Conservation (phyloP, 2,797 vertebrate species). For the Tympanoctomys barrerae region DNA sequence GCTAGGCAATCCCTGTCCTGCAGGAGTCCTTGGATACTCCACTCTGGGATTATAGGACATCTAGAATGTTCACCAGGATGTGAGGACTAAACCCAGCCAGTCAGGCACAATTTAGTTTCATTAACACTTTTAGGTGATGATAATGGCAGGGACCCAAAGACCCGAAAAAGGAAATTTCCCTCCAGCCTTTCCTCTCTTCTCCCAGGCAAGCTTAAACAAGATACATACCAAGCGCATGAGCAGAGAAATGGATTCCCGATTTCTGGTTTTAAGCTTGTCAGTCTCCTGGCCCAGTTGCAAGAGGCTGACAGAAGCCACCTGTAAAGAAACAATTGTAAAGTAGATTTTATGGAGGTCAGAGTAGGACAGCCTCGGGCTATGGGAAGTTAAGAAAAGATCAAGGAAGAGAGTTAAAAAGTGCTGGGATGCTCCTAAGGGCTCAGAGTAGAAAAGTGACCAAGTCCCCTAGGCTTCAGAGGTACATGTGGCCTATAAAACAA, state of each 20-base stretch:
- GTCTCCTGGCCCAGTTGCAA: slow-evolving; percentile 95
- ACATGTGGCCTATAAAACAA: neutral
- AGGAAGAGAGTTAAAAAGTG: slow-evolving; percentile 56
- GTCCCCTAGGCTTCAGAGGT: neutral
- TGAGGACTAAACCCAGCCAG: slow-evolving; percentile 23
- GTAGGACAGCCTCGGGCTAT: slow-evolving; percentile 68
- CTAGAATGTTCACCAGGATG: slow-evolving; percentile 41
- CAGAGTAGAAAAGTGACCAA: neutral
- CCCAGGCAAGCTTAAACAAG: neutral
- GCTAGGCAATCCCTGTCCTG: neutral
- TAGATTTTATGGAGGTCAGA: slow-evolving; percentile 76
- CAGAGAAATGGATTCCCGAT: slow-evolving; percentile 95
- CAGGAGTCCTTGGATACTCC: neutral
- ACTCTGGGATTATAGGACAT: slow-evolving; percentile 13
- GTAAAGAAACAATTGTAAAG: slow-evolving; percentile 72
- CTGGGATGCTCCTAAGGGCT: slow-evolving; percentile 6
- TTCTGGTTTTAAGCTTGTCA: slow-evolving; percentile 91
- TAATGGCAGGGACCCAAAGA: slow-evolving; percentile 28
- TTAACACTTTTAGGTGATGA: slow-evolving; percentile 47
- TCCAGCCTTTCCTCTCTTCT: slow-evolving; percentile 8
- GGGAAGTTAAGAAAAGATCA: slow-evolving; percentile 71
- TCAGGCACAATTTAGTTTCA: slow-evolving; percentile 1
- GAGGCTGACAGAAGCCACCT: slow-evolving; percentile 95
- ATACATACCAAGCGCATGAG: slow-evolving; percentile 93
- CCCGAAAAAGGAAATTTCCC: slow-evolving; percentile 10